These are phyloP conservation scores for Nomada goodeniana DNA, from an alignment of 2,888 invertebrate genomes.

Conservation along the genomic window DNA sequence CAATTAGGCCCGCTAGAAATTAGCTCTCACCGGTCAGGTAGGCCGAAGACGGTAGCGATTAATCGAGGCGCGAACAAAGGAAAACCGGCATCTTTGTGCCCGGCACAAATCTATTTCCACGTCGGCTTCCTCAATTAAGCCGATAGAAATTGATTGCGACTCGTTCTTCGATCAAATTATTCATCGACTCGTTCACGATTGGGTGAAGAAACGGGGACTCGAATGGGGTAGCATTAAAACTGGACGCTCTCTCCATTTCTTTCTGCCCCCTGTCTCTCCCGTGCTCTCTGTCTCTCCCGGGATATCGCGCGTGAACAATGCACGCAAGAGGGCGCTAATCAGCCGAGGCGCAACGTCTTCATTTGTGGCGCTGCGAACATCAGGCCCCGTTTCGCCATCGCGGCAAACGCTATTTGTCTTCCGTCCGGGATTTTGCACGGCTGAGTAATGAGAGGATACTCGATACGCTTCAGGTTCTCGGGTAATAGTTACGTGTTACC, in stretches of 20 bases:
- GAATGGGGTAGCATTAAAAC: slow-evolving; percentile 24
- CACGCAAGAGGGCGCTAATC: slow-evolving; percentile 71
- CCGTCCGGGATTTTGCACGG: slow-evolving; percentile 72
- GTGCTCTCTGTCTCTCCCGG: not conserved
- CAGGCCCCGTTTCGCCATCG: slow-evolving; percentile 68
- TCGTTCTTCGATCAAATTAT: slow-evolving; percentile 65
- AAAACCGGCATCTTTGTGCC: slow-evolving; percentile 42
- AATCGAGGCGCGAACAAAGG: slow-evolving; percentile 42
- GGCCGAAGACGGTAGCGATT: slow-evolving; percentile 40
- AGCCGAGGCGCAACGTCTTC: slow-evolving; percentile 77
- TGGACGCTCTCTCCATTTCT: slow-evolving; percentile 10
- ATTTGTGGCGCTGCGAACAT: slow-evolving; percentile 67
- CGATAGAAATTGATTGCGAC: slow-evolving; percentile 55
- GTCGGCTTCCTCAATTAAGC: slow-evolving; percentile 65
- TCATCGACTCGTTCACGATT: slow-evolving; percentile 56
- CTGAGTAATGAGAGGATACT: slow-evolving; percentile 56
- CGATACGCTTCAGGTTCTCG: slow-evolving; percentile 58
- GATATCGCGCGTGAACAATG: slow-evolving; percentile 47
- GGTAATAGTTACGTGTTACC: slow-evolving; percentile 60
- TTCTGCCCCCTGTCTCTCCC: not conserved
- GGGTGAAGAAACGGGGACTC: slow-evolving; percentile 33
- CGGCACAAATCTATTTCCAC: slow-evolving; percentile 49
- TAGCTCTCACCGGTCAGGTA: not conserved
- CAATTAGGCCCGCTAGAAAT: slow-evolving; percentile 20
- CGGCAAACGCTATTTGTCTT: slow-evolving; percentile 75